Evolutionary conservation across 2,113 vertebrate genomes (phyloP).

Genomic region (Promerops cafer): DNA sequence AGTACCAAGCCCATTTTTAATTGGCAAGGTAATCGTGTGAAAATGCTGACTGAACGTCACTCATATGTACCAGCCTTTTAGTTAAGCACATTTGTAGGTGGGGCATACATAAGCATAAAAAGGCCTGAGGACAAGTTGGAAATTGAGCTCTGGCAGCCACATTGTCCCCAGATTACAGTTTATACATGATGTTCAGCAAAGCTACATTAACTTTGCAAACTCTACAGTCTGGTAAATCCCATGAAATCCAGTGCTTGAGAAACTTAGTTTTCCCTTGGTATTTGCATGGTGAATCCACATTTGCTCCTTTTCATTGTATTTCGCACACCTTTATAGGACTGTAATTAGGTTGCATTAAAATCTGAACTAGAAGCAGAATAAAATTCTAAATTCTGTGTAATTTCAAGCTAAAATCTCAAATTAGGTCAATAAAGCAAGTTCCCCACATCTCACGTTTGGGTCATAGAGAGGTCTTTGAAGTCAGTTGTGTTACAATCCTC

Average conservation of each 20-base stretch:
- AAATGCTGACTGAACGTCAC: conserved; percentile 65
- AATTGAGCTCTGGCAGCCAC: conserved; percentile 32
- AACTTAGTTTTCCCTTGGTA: background rate
- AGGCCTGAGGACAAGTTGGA: background rate
- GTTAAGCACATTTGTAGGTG: conserved; percentile 33
- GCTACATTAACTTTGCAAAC: background rate
- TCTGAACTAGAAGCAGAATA: background rate
- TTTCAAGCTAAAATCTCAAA: background rate
- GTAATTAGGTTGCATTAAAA: background rate
- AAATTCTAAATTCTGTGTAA: background rate
- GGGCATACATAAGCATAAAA: background rate
- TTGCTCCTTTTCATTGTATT: background rate
- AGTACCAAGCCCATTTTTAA: conserved; percentile 58
- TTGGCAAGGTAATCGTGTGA: conserved; percentile 60
- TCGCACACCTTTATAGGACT: background rate
- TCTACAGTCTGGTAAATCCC: background rate
- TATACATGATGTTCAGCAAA: background rate
- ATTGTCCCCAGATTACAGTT: conserved; percentile 4
- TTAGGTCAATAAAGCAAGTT: background rate
- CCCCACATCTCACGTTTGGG: background rate
- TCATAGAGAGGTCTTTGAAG: background rate
- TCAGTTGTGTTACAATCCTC: background rate
- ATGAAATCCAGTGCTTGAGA: background rate
- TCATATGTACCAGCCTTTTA: conserved; percentile 11
- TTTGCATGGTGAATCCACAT: background rate